Evolutionary conservation across 2,888 invertebrate species (phyloP), one percentile per base, ranked within the genome.

Genomic region (Reticulitermes lucifugus): DNA sequence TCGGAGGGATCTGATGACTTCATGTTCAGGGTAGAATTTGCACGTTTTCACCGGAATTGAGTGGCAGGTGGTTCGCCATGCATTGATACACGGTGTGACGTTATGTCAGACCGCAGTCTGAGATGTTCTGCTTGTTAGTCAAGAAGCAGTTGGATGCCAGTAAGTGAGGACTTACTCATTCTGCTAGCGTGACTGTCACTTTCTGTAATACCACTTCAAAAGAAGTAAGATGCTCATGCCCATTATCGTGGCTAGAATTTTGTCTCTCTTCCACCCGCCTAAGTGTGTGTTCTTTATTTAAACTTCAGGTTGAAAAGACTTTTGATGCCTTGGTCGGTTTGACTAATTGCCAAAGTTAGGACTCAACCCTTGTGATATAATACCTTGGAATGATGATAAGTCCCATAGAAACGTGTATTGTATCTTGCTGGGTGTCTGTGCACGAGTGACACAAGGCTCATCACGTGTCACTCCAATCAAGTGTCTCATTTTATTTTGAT

Each of bases 291-390:
- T 77, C 43, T 77, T 77, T 77, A 46, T 77, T 77, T 77, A 41
- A 77, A 46, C 73, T 73, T 77, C 77, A 46, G 46, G 51, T 77
- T 77, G 77, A 77, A 77, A 77, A 46, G 77, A 77, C 43, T 77
- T 77, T 77, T 77, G 77, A 77, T 77, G 77, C 77, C 46, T 77
- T 51, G 43, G 77, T 77, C 46, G 35, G 43, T 81, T 81, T 81
- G 81, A 81, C 81, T 81, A 81, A 81, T 81, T 81, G 70, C 65
- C 81, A 81, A 81, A 81, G 70, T 46, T 65, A 65, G 81, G 70
- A 81, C 81, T 81, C 65, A 70, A 46, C n/a, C 81, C 70, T 65
- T 43, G 81, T 81, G 81, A 81, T 70, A 65, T 81, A 81, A 81
- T 81, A 70, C 81, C 65, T n/a, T 22, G 70, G 81, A 46, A 81